A percentile compares a stretch with the other conserved stretches of the same genome.
Conservation (phyloP, 2,888 invertebrate species). For the Tetragonula carbonaria region DNA sequence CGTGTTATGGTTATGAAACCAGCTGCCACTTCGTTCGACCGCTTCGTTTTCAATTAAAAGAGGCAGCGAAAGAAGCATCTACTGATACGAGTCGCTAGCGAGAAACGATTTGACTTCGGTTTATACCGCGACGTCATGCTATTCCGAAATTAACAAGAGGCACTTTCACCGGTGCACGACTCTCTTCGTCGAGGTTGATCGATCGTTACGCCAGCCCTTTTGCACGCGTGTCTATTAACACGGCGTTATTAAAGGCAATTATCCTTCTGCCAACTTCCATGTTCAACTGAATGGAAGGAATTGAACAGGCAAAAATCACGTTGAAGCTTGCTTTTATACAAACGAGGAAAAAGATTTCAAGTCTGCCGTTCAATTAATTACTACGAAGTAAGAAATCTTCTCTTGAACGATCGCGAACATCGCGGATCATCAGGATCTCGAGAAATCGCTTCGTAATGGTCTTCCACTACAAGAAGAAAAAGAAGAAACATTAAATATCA, state of each 20-base stretch:
- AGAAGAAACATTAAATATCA: conserved; percentile 16
- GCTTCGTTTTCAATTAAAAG: conserved; percentile 50
- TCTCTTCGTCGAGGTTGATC: conserved; percentile 26
- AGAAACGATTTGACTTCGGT: conserved; percentile 9
- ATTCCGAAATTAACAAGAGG: conserved; percentile 39
- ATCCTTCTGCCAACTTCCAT: too few relatives aligned
- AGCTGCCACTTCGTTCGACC: conserved; percentile 32
- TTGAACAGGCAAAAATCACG: background rate
- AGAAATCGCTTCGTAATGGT: conserved; percentile 9
- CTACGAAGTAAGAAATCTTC: background rate
- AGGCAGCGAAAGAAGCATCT: conserved; percentile 35
- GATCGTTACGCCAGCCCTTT: conserved; percentile 1
- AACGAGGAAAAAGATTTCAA: background rate
- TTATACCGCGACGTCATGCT: conserved; percentile 25
- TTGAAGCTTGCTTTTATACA: background rate
- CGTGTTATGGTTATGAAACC: conserved; percentile 71
- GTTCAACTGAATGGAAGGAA: too few relatives aligned
- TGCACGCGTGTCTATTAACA: conserved; percentile 26
- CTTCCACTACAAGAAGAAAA: background rate
- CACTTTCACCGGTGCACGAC: conserved; percentile 35
- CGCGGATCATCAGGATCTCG: background rate
- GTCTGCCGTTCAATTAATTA: background rate
- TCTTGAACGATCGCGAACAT: background rate
- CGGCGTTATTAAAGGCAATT: background rate
- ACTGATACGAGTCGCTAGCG: conserved; percentile 3